Evolutionary conservation across 2,888 invertebrate species (phyloP), one percentile per base, ranked within the genome.

Genomic region (Nebria brevicollis): DNA sequence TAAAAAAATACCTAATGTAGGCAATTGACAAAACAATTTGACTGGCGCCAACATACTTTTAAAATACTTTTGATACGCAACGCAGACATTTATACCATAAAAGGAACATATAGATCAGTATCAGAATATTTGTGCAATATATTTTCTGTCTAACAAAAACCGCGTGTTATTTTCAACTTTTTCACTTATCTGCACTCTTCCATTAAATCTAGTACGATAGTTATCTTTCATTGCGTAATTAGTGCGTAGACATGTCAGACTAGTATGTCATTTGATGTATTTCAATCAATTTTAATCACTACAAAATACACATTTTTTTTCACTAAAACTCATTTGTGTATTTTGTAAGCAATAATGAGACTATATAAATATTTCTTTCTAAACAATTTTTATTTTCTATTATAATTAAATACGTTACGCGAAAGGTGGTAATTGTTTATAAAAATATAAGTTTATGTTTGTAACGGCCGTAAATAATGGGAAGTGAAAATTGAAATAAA

Each of bases 221-320:
- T 73, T 73, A 73, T 73, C 73, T 73, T 73, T 73, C 73, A 73
- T 73, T 73, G 34, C 20, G 73, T 73, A 73, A 73, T 73, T 73
- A 73, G 42, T 73, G 15, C 3, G n/a, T 41, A 73, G 34, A 73
- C 73, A 73, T 42, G 73, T 34, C 11, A 34, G 72, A 26, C 72
- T 4, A 8, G 20, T 72, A 72, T 72, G 72, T 34, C 34, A 11
- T 72, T 72, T 72, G 34, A 26, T 72, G 72, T 0, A 10, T 26
- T 72, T 72, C 34, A 72, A 13, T 72, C 72, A 25, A 41, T 2
- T 42, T 25, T 72, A 25, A 72, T 72, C 1, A 7, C 7, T 26
- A 26, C 10, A 42, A 34, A 72, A n/a, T 73, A 34, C 73, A n/a
- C 11, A 73, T n/a, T 73, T 73, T 73, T 43, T 34, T 4, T 4